Conservation (phyloP, 2,797 vertebrate species). For the Pangasius macronema region DNA sequence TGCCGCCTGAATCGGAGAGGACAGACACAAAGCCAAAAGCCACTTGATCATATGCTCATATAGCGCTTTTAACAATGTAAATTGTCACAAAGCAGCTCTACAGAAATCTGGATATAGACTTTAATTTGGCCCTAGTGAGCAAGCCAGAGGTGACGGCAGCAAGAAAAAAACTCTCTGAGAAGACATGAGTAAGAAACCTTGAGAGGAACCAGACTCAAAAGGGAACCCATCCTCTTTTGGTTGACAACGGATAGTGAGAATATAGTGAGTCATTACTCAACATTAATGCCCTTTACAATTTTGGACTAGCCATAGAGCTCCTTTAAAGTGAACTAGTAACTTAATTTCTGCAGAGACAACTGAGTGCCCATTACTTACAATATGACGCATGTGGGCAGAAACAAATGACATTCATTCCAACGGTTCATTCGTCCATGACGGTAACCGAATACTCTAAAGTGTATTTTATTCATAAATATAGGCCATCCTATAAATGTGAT, state of each 20-base stretch:
- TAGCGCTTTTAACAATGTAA: not conserved
- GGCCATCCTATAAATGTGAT: not conserved
- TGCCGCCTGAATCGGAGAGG: slow-evolving; percentile 77
- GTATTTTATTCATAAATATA: not conserved
- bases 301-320: not conserved
- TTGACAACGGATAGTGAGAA: not conserved
- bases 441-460: not conserved
- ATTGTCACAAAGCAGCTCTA: not conserved
- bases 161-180: slow-evolving; percentile 6
- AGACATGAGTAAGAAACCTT: not conserved
- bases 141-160: not conserved
- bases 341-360: not conserved
- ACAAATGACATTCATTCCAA: not conserved
- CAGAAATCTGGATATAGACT: not conserved
- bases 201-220: slow-evolving; percentile 2
- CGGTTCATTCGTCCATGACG: not conserved
- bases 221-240: not conserved
- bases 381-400: not conserved
- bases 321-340: not conserved
- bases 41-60: not conserved
- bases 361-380: too few relatives aligned
- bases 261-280: not conserved
- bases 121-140: not conserved
- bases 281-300: not conserved
- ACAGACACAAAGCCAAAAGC: slow-evolving; percentile 19